Evolutionary conservation across 2,888 invertebrate genomes (phyloP), one percentile per base, ranked within the genome.

Genomic region (Eucriotettix oculatus): DNA sequence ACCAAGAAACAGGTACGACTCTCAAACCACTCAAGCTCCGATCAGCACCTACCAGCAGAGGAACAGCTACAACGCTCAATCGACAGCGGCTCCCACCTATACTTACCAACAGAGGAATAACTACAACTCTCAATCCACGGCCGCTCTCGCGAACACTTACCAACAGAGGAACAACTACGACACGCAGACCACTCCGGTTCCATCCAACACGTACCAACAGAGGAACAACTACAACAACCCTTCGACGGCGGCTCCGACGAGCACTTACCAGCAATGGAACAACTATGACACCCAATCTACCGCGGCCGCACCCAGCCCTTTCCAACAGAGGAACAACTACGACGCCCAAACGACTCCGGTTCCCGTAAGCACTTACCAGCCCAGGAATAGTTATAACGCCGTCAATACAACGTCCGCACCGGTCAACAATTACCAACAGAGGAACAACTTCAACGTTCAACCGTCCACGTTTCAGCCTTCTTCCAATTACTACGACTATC

Each of bases 401-500:
- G 48, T 9, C 48, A 14, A 12, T n/a, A 40, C 40, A 10, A 56
- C 56, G n/a, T n/a, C n/a, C n/a, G n/a, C n/a, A n/a, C n/a, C n/a
- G 12, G 16, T 53, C 54, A 53, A 53, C 54, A 52, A 16, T 54
- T 52, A 48, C 16, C 57, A 48, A 16, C 29, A 17, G 16, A 44
- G 43, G 48, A 48, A 48, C 54, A 54, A 54, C 54, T 10, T 54
- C 54, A 9, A 17, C 54, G 14, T 42, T 42, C 10, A 54, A 16
- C 54, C 54, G 54, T 17, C 54, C 40, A 54, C 42, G 41, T 11
- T 54, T 54, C 54, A 54, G 42, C 54, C 54, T 54, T 16, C 29
- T 29, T 29, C 29, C 29, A 29, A 64, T 16, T 63, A 63, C 53
- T 60, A 62, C 52, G 61, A 65, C 44, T 58, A 57, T 16, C 58